Conservation (phyloP, 2,113 vertebrate genomes). For the Antennarius striatus region DNA sequence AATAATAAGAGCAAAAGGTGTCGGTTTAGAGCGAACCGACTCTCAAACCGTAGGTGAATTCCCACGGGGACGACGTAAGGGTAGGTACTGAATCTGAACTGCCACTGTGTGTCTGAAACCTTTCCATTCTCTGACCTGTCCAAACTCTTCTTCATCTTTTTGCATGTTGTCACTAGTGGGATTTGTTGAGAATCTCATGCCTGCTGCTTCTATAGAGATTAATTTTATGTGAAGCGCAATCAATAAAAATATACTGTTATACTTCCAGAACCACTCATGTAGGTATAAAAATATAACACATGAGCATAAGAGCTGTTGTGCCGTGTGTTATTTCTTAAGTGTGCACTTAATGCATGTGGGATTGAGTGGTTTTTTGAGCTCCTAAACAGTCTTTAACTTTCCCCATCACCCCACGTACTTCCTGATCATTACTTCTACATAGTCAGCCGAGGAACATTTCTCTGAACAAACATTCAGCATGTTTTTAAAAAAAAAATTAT, state of each 20-base stretch:
- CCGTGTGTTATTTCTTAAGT: constrained; percentile 32
- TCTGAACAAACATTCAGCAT: constrained; percentile 2
- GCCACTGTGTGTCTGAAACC: constrained; percentile 49
- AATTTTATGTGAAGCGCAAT: constrained; percentile 7
- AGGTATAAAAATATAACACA: constrained; percentile 20
- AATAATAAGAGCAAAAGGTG: constrained; percentile 98
- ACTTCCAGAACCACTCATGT: background rate
- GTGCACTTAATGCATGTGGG: constrained; percentile 17
- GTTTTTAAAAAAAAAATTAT: background rate
- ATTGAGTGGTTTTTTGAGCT: constrained; percentile 15
- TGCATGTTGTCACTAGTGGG: constrained; percentile 50
- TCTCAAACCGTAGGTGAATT: constrained; percentile 99
- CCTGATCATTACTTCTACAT: too few species aligned
- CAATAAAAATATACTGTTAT: constrained; percentile 2
- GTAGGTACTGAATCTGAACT: constrained; percentile 90
- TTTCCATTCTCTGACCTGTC: constrained; percentile 55
- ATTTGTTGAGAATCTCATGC: constrained; percentile 14
- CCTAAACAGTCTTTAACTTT: background rate
- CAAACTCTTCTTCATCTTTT: constrained; percentile 46
- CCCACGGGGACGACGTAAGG: constrained; percentile 91
- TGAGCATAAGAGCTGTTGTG: constrained; percentile 21
- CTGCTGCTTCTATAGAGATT: constrained; percentile 10
- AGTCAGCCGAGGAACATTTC: constrained; percentile 7
- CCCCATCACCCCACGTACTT: too few species aligned
- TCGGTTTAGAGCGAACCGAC: constrained; percentile 99